phyloP scores from a whole-genome alignment of 2,113 vertebrate species.

The Alectura lathami region DNA sequence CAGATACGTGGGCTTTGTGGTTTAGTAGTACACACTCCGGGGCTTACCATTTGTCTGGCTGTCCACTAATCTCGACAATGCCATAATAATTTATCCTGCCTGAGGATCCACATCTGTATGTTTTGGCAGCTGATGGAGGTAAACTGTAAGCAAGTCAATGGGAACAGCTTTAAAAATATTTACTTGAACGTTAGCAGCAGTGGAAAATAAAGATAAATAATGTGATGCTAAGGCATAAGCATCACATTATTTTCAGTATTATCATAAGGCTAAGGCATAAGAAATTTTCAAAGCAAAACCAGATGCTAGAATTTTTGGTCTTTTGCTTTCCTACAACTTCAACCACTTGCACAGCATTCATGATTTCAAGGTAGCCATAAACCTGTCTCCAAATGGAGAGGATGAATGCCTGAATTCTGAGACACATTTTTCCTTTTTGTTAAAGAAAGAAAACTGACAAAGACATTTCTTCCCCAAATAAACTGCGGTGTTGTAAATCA shows the following conservation, averaged over 20 bases:
- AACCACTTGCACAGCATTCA: not conserved
- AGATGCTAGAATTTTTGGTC: not conserved
- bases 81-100: not conserved
- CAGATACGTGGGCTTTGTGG: not conserved
- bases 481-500: conserved; percentile 72
- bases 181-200: not conserved
- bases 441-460: conserved; percentile 80
- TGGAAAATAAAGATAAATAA: not conserved
- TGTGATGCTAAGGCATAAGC: not conserved
- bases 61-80: not conserved
- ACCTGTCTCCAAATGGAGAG: not conserved
- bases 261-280: not conserved
- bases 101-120: not conserved
- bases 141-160: not conserved
- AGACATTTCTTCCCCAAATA: conserved; percentile 64
- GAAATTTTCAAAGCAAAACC: not conserved
- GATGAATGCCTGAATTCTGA: conserved; percentile 8
- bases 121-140: not conserved
- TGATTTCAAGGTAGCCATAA: not conserved
- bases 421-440: conserved; percentile 50
- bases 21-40: not conserved
- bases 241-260: too few species aligned
- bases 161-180: not conserved
- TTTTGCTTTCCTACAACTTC: not conserved
- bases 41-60: not conserved